Base-by-base conservation (phyloP, 2,797 vertebrate species). In the Pangasius macronema region DNA sequence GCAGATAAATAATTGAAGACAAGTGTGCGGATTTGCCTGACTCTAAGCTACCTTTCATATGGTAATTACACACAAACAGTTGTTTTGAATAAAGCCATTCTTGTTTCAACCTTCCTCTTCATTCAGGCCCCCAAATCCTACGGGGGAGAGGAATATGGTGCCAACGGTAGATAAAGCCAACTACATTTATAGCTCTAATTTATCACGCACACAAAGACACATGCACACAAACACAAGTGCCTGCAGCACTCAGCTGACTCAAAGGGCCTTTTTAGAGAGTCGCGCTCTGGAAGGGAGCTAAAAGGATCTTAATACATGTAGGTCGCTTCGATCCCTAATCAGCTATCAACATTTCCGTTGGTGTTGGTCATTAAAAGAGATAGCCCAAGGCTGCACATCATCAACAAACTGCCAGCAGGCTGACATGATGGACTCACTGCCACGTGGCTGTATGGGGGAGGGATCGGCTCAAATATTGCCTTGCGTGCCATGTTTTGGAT, bases 11-110 rank as follows among this genome's bases (percentile, higher is more conserved):
- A 91, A 91, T 91, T 92, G 87, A 92, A 93, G 92, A 87, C 85
- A 89, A 89, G 77, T 87, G 87, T 55, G 63, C 73, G 67, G 72
- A 89, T 94, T 92, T 91, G 86, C 90, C 88, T 85, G 91, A 89
- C 89, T 85, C 85, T 88, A 91, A 90, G 90, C 90, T 70, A 90
- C 88, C 90, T 92, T 93, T 93, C 86, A 91, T 90, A 93, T 92
- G 91, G 73, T 92, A 93, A 94, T 93, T 80, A 61, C 87, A 86
- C 93, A 92, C 91, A 93, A 94, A 94, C 91, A 93, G 59, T 90
- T 90, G 85, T 90, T 93, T 86, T 89, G 90, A 91, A 92, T 91
- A 89, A 94, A 93, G 85, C 75, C 88, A 85, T 89, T 91, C 90
- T 90, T 86, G 67, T 84, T 76, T 70, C 86, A 84, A 79, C 88